These are phyloP conservation scores for Ascidia mentula DNA, from an alignment of 23 tunicate species.

Conservation along the genomic window DNA sequence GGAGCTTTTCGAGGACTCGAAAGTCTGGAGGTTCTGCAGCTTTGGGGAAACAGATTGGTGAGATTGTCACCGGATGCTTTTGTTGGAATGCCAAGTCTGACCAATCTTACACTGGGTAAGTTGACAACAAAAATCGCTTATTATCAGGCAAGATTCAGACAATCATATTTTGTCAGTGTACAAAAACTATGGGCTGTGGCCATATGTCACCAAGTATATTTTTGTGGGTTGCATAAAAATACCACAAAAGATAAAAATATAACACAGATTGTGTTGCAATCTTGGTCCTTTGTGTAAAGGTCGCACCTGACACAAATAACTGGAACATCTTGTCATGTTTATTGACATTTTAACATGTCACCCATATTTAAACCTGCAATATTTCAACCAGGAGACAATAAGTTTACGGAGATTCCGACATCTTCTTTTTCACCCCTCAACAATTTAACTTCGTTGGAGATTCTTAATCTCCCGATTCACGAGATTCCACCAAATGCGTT, in stretches of 20 bases:
- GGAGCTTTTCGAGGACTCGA: background rate
- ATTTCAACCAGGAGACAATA: constrained; percentile 59
- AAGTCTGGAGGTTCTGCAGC: background rate
- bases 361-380: background rate
- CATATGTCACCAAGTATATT: too few species aligned
- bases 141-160: too few species aligned
- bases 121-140: too few species aligned
- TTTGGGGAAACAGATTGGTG: background rate
- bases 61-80: background rate
- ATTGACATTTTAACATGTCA: too few species aligned
- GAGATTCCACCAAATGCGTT: constrained; percentile 39
- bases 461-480: constrained; percentile 41
- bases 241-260: too few species aligned
- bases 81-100: background rate
- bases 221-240: too few species aligned
- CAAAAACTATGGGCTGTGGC: too few species aligned
- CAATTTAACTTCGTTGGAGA: constrained; percentile 37
- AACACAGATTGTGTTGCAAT: too few species aligned
- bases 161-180: too few species aligned
- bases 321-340: too few species aligned
- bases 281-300: too few species aligned
- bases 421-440: constrained; percentile 16
- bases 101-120: background rate
- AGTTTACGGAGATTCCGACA: constrained; percentile 33
- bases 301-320: too few species aligned